These are phyloP conservation scores for Odontamblyopus lacepedii DNA, from an alignment of 2,797 vertebrate genomes.

Conservation along the genomic window DNA sequence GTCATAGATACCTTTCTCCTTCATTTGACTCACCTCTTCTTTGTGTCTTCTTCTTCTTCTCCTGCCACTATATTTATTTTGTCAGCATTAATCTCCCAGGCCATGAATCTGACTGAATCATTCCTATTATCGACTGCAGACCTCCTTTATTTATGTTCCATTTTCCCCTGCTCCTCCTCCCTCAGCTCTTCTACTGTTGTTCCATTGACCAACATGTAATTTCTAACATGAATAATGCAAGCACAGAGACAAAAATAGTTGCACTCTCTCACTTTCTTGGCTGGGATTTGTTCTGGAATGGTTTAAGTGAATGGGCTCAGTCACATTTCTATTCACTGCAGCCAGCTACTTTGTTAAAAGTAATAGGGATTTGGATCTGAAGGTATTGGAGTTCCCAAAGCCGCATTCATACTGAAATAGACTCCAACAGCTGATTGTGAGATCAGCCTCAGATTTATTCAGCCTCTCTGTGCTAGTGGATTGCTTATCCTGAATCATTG, in stretches of 20 bases:
- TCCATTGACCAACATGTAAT: slow-evolving; percentile 68
- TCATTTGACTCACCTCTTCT: slow-evolving; percentile 14
- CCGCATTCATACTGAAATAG: slow-evolving; percentile 45
- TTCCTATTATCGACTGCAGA: slow-evolving; percentile 67
- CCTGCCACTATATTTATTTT: slow-evolving; percentile 52
- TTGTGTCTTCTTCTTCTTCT: slow-evolving; percentile 50
- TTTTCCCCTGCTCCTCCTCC: slow-evolving; percentile 49
- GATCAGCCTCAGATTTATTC: slow-evolving; percentile 56
- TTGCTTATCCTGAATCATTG: slow-evolving; percentile 42
- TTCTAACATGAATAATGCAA: slow-evolving; percentile 73
- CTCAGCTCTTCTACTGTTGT: slow-evolving; percentile 56
- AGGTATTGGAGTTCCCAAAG: slow-evolving; percentile 38
- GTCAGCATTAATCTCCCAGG: slow-evolving; percentile 70
- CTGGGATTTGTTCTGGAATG: slow-evolving; percentile 59
- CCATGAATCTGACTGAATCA: slow-evolving; percentile 74
- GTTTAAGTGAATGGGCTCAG: slow-evolving; percentile 48
- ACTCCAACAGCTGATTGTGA: slow-evolving; percentile 44
- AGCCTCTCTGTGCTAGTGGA: slow-evolving; percentile 23
- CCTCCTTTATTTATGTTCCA: slow-evolving; percentile 69
- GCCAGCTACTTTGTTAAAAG: slow-evolving; percentile 57
- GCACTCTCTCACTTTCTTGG: slow-evolving; percentile 43
- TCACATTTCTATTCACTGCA: slow-evolving; percentile 50
- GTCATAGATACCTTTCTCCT: slow-evolving; percentile 17
- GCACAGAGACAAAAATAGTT: slow-evolving; percentile 64
- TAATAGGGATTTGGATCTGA: slow-evolving; percentile 43